A percentile compares a stretch with the other conserved stretches of the same genome.
Conservation (phyloP, 2,113 vertebrate genomes). For the Cynopterus brachyotis region DNA sequence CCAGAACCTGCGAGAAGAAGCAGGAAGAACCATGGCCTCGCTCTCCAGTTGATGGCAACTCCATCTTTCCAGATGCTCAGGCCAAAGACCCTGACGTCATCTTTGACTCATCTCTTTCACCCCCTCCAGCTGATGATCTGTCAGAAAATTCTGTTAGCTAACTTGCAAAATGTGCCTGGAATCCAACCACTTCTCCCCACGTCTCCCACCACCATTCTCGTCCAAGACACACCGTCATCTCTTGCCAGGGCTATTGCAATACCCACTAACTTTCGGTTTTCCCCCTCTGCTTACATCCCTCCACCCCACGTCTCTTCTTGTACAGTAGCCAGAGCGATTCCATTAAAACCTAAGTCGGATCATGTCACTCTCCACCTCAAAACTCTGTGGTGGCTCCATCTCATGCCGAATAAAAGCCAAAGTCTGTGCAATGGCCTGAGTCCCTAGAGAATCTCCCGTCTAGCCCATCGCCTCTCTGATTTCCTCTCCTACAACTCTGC, state of each 20-base stretch:
- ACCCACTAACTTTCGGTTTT: neutral
- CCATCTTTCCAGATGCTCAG: neutral
- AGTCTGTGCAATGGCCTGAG: neutral
- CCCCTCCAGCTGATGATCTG: neutral
- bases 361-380: neutral
- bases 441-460: accelerated
- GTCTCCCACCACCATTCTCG: neutral
- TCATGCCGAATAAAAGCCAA: neutral
- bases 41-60: neutral
- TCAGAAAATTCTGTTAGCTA: neutral
- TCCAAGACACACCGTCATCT: neutral
- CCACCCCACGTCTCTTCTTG: neutral
- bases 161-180: neutral
- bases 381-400: neutral
- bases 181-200: neutral
- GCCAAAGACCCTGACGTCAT: neutral
- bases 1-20: neutral
- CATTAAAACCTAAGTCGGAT: neutral
- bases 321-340: neutral
- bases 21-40: neutral
- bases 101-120: neutral
- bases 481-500: neutral
- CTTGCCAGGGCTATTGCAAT: neutral
- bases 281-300: too few relatives aligned
- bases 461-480: neutral